Evolutionary conservation across 2,113 vertebrate genomes (phyloP).

Genomic region (Antidorcas marsupialis): DNA sequence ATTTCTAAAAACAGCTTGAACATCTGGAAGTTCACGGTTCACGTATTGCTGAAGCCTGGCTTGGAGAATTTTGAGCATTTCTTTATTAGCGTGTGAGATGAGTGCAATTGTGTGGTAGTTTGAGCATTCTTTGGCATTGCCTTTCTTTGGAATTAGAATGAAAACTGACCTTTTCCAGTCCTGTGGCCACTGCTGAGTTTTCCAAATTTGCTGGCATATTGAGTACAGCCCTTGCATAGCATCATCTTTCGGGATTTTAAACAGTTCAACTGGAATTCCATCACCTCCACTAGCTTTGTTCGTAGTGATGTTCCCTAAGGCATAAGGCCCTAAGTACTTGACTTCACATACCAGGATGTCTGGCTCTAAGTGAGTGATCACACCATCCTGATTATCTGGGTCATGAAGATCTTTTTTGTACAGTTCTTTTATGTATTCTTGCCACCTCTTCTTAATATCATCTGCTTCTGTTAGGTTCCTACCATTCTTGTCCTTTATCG

Average conservation of each 20-base stretch:
- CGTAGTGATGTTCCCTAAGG: background rate
- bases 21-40: background rate
- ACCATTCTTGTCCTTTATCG: background rate
- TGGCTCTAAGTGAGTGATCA: background rate
- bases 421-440: background rate
- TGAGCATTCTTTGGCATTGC: background rate
- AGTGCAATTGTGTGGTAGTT: background rate
- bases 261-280: background rate
- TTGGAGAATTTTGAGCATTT: background rate
- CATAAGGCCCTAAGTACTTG: background rate
- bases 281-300: background rate
- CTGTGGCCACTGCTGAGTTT: background rate
- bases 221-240: background rate
- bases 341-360: background rate
- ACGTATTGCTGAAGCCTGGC: accelerated
- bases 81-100: background rate
- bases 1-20: background rate
- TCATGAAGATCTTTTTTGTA: background rate
- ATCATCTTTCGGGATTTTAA: background rate
- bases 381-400: background rate
- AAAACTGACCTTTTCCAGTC: background rate
- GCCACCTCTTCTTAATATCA: background rate
- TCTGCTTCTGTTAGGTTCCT: background rate
- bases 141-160: background rate
- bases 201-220: background rate